Conservation (phyloP, 2,113 vertebrate genomes). For the Oceanodroma tethys region DNA sequence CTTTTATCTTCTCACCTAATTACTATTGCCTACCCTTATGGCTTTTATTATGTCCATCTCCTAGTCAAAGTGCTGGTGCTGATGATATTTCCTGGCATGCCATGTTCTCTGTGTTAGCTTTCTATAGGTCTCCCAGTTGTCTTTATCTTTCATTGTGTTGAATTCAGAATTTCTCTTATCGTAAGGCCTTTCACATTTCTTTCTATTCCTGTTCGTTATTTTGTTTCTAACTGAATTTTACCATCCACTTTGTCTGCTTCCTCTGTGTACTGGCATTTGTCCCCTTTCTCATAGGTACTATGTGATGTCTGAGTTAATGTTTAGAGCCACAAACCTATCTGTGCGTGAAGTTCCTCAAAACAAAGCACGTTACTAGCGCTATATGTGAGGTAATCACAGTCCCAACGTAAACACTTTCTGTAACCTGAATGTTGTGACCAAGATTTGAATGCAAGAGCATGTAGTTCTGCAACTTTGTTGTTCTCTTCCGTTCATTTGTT, state of each 20-base stretch:
- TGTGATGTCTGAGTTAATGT: neutral
- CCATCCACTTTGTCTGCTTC: neutral
- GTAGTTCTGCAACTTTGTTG: neutral
- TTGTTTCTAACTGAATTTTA: neutral
- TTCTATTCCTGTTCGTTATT: neutral
- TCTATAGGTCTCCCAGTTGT: neutral
- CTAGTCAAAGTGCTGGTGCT: neutral
- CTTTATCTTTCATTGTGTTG: neutral
- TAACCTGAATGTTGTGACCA: neutral
- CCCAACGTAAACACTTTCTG: neutral
- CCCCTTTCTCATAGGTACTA: neutral
- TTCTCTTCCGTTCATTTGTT: neutral
- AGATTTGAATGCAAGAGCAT: rapidly evolving
- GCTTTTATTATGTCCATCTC: neutral
- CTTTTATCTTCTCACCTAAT: neutral
- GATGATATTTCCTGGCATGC: neutral
- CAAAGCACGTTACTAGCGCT: neutral
- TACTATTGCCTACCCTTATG: neutral
- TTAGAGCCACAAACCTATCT: neutral
- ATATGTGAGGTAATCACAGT: neutral
- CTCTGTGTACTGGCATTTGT: rapidly evolving
- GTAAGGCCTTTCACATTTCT: neutral
- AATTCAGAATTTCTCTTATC: neutral
- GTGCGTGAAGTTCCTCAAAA: neutral
- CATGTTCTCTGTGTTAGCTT: neutral